These are phyloP conservation scores for Chelon auratus DNA, from an alignment of 2,797 vertebrate species.

Conservation along the genomic window DNA sequence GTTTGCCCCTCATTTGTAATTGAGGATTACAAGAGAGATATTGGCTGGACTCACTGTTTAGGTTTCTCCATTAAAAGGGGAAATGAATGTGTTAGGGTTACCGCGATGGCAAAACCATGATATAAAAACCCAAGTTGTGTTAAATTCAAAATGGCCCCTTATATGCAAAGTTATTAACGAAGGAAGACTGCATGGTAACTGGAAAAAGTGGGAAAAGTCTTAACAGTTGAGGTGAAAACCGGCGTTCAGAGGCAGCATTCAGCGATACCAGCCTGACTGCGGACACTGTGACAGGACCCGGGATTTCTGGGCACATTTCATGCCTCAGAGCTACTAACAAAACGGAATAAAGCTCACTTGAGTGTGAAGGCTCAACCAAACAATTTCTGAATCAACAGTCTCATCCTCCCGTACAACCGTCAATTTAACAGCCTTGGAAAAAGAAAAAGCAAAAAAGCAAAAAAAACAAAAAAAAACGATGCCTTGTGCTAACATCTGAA, in stretches of 20 bases:
- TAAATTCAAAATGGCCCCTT: slow-evolving; percentile 12
- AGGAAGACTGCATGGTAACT: background rate
- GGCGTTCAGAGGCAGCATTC: slow-evolving; percentile 7
- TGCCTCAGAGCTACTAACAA: slow-evolving; percentile 20
- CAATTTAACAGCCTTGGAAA: slow-evolving; percentile 36
- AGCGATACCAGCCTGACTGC: background rate
- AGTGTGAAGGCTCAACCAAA: slow-evolving; percentile 55
- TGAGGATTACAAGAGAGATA: too few species aligned
- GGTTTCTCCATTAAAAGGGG: too few species aligned
- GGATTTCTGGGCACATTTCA: slow-evolving; percentile 36
- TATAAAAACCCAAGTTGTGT: slow-evolving; percentile 1
- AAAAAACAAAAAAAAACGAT: background rate
- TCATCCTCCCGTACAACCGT: slow-evolving; percentile 16
- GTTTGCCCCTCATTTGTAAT: background rate
- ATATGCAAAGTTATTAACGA: slow-evolving; percentile 13
- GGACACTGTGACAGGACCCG: slow-evolving; percentile 13
- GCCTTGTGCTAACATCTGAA: slow-evolving; percentile 35
- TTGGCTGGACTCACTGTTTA: too few species aligned
- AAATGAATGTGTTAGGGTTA: too few species aligned
- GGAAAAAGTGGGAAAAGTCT: slow-evolving; percentile 18
- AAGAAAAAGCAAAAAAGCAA: too few species aligned
- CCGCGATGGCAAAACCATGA: background rate
- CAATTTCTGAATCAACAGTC: slow-evolving; percentile 53
- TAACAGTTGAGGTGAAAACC: slow-evolving; percentile 21
- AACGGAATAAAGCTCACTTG: slow-evolving; percentile 56